Conservation (phyloP, 2,888 invertebrate genomes). For the Argynnis bischoffii region DNA sequence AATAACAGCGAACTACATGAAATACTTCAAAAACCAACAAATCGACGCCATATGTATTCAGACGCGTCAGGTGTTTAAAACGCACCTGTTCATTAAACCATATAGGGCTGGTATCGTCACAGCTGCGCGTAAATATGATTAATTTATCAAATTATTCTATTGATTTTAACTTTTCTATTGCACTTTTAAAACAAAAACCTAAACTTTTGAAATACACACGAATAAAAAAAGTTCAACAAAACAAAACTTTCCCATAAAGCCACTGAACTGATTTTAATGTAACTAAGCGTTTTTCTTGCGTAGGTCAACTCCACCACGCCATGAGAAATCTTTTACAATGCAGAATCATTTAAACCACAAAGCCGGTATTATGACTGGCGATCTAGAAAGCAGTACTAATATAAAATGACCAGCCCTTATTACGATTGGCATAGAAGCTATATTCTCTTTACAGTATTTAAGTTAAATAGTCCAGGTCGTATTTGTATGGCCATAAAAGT, state of each 20-base stretch:
- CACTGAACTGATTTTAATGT: background rate
- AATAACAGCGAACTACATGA: background rate
- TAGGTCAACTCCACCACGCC: constrained; percentile 21
- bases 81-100: constrained; percentile 29
- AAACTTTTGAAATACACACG: background rate
- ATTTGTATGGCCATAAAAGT: constrained; percentile 14
- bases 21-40: constrained; percentile 1
- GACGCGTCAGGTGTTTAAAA: constrained; percentile 26
- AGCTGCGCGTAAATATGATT: constrained; percentile 11
- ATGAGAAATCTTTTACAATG: constrained; percentile 21
- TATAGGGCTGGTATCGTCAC: constrained; percentile 9
- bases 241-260: background rate
- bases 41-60: constrained; percentile 19
- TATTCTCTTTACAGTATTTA: background rate
- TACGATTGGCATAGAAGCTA: background rate
- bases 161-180: background rate
- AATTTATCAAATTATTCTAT: background rate
- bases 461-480: constrained; percentile 13
- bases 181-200: no score
- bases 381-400: constrained; percentile 18
- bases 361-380: constrained; percentile 15
- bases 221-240: background rate
- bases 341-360: constrained; percentile 22
- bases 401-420: constrained; percentile 4
- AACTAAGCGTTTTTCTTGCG: constrained; percentile 5